Base-by-base conservation (phyloP, 2,113 vertebrate genomes). In the Spea bombifrons region DNA sequence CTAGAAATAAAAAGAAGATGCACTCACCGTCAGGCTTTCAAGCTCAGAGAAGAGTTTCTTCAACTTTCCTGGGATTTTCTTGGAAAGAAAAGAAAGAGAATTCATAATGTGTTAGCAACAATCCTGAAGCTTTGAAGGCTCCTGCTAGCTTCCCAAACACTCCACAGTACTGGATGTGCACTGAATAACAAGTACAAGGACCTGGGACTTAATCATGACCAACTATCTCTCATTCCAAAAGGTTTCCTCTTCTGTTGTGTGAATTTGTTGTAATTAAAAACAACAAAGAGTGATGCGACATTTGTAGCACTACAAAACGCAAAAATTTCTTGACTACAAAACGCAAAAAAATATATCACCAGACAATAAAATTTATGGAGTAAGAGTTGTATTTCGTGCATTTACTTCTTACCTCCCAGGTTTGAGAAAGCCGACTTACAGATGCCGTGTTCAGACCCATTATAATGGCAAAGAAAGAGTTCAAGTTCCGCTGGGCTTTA, bases 61-160 rank as follows among this genome's bases (percentile, higher is more conserved):
- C 86, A 99, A 99, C 86, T 97, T 99, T 50, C 97, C 96, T 81
- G 96, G 96, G 84, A 99, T 95, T 95, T 98, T 98, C 97, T 99
- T 82, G 84, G 84, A 83, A 80, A 9, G 5, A 69, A 17, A 81
- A 82, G 72, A 75, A 82, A 77, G 80, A 81, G 68, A 81, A 76
- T 80, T 66, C 7, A 49, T 71, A 75, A 81, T 68, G 68, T 63
- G 68, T 70, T 77, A 76, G 50, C 74, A 10, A 59, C 15, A 4
- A 9, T 12, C 9, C 66, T 17, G 53, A 46, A 76, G 76, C 69
- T 49, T 47, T 73, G 77, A 80, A 49, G 52, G 53, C 53, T 80
- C 63, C 48, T 10, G 16, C 49, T 74, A 46, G 64, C 46, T 70
- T 61, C 8, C 68, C 5, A 17, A 53, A 53, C 44, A 61, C 43